Base-by-base conservation (phyloP, 2,888 invertebrate genomes). In the Cosmopolites sordidus region DNA sequence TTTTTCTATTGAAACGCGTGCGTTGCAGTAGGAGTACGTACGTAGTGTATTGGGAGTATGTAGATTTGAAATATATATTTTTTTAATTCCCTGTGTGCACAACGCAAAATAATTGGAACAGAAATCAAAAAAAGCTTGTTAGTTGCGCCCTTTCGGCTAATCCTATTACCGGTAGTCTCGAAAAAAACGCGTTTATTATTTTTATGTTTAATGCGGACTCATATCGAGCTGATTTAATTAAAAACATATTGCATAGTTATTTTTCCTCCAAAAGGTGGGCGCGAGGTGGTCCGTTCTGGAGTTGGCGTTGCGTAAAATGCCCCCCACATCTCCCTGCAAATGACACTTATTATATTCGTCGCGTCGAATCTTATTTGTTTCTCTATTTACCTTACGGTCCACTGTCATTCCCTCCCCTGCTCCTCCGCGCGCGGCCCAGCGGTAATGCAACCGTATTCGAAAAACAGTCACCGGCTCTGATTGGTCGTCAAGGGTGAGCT, bases 401-500 rank as follows among this genome's bases (percentile, higher is more conserved):
- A n/a, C n/a, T n/a, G n/a, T n/a, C n/a, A n/a, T n/a, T 33, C 33
- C 12, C 33, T 2, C n/a, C 33, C 33, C 33, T 3, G 4, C 3
- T 8, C 22, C 22, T 22, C 22, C 22, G 4, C 4, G 4, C 22
- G 22, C 22, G 22, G 8, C 22, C 22, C 4, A 3, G 22, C 8
- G 22, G 22, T n/a, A n/a, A n/a, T n/a, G n/a, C n/a, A n/a, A n/a
- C n/a, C n/a, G n/a, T n/a, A n/a, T n/a, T n/a, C 22, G 22, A 33
- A 33, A 11, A 33, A 33, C 33, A 12, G 33, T 33, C 12, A 3
- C 33, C 33, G 12, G 11, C 33, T 6, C 33, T 11, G 33, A n/a
- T 33, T 33, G 33, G 33, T 33, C 33, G 33, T 33, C 33, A 33
- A n/a, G 33, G 22, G 33, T 33, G 33, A 33, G n/a, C 4, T n/a